Evolutionary conservation across 2,888 invertebrate genomes (phyloP), one percentile per base, ranked within the genome.

Genomic region (Drosophila falleni): DNA sequence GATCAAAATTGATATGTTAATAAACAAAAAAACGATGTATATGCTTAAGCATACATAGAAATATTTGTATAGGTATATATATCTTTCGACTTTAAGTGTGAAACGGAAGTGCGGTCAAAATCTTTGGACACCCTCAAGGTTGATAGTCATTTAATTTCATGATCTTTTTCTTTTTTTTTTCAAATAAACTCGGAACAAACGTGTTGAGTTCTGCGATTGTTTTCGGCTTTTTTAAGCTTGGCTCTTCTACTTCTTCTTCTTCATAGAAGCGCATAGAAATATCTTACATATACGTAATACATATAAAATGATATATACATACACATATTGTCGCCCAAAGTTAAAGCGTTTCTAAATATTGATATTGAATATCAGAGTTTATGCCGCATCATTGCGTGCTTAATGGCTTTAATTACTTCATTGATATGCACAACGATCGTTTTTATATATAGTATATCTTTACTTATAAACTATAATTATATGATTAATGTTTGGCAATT

Each of bases 61-160:
- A 39, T 44, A 13, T 47, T 53, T 39, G 65, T 68, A 53, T 42
- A 53, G 41, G 44, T 46, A 49, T 64, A 49, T 19, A 19, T 19
- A 19, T 19, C 19, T 50, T 69, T 68, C 11, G 67, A 46, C 62
- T 41, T 35, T 16, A 83, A 75, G 81, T 86, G 84, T 83, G 78
- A 88, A 86, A 88, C 86, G 86, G 89, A 86, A 86, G 87, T 84
- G 66, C 87, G 89, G 89, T 81, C 78, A 78, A 85, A 78, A 78
- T 82, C 81, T 84, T 66, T 68, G 80, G 64, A 19, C 65, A 65
- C 64, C 74, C 76, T 51, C 86, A 86, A 86, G 86, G 86, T 76
- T 81, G 73, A 61, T 78, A 65, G 80, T 69, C 78, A 84, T 78
- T 86, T 80, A 72, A 78, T 86, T 76, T 87, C 87, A 86, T 88